Evolutionary conservation across 2,113 vertebrate species (phyloP), one percentile per base, ranked within the genome.

Genomic region (Entelurus aequoreus): DNA sequence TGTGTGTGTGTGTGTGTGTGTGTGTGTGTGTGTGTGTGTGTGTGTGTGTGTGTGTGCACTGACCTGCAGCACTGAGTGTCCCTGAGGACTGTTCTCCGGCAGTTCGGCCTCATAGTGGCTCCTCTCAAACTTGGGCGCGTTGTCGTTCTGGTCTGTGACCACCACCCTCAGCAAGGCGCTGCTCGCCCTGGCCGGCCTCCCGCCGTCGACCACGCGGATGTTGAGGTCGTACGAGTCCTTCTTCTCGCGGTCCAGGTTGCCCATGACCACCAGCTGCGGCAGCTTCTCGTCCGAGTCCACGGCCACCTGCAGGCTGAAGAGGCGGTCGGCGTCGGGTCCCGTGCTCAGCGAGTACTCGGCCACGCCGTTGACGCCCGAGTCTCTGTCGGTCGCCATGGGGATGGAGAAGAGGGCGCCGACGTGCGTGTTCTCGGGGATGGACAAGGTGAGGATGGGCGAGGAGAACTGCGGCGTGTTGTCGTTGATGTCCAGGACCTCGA

Each of bases 391-490:
- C 11, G 97, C 97, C 81, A 93, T 66, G 0, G 95, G 93, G 76
- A 98, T 96, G 61, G 94, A 61, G 80, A 97, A 98, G 62, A 94
- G 92, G 0, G 91, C 73, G 54, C 96, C 97, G 0, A 96, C 83
- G 47, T 92, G 93, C 5, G 94, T 98, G 84, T 99, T 98, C 72
- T 99, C 96, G 0, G 96, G 97, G 75, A 99, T 98, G 72, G 94
- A 89, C 55, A 99, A 80, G 0, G 92, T 92, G 63, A 99, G 92
- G 66, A 99, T 94, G 0, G 96, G 96, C 0, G 94, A 95, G 74
- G 94, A 82, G 16, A 99, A 99, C 86, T 97, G 96, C 1, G 97
- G 97, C 0, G 96, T 98, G 90, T 99, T 99, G 89, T 99, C 97
- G 0, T 99, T 99, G 81, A 98, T 93, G 76, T 99, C 97, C 40